Percentiles rank a stretch among this genome's conserved stretches.
Conservation (phyloP, 2,797 vertebrate genomes). For the Myiotriccus ornatus region DNA sequence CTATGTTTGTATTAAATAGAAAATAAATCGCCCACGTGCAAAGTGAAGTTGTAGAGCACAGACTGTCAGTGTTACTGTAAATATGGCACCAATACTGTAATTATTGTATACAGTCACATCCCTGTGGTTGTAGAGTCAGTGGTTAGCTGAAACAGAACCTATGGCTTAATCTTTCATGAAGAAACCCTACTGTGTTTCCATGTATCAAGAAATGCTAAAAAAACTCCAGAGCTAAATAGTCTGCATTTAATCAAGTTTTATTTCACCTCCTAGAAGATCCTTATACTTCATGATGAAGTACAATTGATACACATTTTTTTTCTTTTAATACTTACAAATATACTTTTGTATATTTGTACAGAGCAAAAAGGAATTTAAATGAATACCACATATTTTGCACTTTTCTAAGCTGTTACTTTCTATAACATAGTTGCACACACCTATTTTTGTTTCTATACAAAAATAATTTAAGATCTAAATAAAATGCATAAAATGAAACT, state of each 20-base stretch:
- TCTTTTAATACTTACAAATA: neutral
- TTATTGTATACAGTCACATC: neutral
- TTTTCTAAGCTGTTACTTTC: neutral
- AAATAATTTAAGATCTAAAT: neutral
- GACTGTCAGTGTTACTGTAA: neutral
- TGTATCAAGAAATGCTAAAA: neutral
- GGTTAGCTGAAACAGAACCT: neutral
- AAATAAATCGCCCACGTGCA: neutral
- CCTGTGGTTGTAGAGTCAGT: neutral
- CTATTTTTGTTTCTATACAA: neutral
- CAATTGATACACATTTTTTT: neutral
- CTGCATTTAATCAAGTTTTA: neutral
- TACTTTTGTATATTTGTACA: neutral
- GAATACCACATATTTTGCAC: neutral
- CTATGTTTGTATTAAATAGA: neutral
- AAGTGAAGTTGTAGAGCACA: neutral
- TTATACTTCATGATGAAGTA: neutral
- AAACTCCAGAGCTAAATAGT: neutral
- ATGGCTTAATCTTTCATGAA: neutral
- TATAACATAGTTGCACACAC: accelerated
- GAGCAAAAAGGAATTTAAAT: neutral
- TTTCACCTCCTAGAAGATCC: neutral
- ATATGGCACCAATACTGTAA: neutral
- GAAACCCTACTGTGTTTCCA: neutral
- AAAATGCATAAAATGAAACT: neutral